Conservation (phyloP, 2,888 invertebrate genomes). For the Mycalesis mineus region DNA sequence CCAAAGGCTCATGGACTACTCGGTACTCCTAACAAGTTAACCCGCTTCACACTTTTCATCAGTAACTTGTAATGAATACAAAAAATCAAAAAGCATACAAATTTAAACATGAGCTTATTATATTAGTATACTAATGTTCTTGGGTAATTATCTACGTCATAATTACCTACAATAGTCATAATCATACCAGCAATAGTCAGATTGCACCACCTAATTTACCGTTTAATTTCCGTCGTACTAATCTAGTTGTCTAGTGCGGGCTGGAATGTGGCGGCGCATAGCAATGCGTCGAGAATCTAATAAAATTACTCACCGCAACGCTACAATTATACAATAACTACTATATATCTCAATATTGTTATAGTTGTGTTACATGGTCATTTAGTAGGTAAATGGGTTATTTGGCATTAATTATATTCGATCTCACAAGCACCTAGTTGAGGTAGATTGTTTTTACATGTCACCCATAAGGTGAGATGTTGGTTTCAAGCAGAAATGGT, state of each 20-base stretch:
- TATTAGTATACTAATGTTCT: too few species aligned
- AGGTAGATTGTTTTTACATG: too few species aligned
- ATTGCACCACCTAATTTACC: conserved; percentile 42
- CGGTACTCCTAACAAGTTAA: too few species aligned
- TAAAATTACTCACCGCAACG: conserved; percentile 20
- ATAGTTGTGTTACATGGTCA: not conserved
- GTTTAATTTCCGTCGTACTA: conserved; percentile 42
- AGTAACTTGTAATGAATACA: too few species aligned
- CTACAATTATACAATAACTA: not conserved
- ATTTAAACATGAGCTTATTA: too few species aligned
- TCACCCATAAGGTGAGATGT: too few species aligned
- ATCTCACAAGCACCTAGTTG: too few species aligned
- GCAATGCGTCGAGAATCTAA: conserved; percentile 26
- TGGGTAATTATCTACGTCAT: not conserved
- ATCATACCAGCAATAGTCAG: conserved; percentile 23
- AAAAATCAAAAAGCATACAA: too few species aligned
- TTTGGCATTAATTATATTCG: too few species aligned
- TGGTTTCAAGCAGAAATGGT: too few species aligned
- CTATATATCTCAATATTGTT: not conserved
- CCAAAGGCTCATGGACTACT: too few species aligned
- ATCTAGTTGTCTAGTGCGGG: conserved; percentile 22
- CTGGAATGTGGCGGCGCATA: conserved; percentile 25
- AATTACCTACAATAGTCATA: conserved; percentile 8
- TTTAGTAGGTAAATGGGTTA: not conserved
- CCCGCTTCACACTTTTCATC: too few species aligned